Base-by-base conservation (phyloP, 2,113 vertebrate genomes). In the Sula dactylatra region DNA sequence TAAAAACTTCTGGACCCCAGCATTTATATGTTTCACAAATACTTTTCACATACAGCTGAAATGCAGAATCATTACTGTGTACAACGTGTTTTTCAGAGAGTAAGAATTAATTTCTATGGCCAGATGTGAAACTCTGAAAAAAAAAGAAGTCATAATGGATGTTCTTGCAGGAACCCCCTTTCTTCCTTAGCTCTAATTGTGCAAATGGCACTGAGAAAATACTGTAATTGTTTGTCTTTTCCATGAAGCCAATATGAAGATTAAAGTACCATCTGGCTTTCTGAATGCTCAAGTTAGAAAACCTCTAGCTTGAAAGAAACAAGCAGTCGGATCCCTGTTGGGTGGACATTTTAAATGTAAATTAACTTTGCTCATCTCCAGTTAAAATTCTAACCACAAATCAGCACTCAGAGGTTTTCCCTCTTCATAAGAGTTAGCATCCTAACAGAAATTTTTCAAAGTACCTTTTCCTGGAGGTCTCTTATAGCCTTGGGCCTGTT, bases 381-480 rank as follows among this genome's bases (percentile, higher is more conserved):
- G 65, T 97, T 95, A 94, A 96, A 97, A 87, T 94, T 95, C 80
- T 92, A 86, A 88, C 71, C 82, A 72, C 34, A 93, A 92, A 90
- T 94, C 82, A 85, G 56, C 42, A 55, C 72, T 90, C 59, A 21
- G 86, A 92, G 62, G 50, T 88, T 95, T 73, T 88, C 26, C 29
- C 20, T 55, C 40, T 88, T 79, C 11, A 3, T 64, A 69, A 67
- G 50, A 87, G 71, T 42, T 16, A 6, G 16, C 16, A 52, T 40
- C 50, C 72, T 66, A 91, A 80, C 44, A 91, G 55, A 91, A 64
- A 42, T 22, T 71, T 95, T 73, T 65, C 34, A 7, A 45, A 91
- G 10, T 67, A 40, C 7, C 12, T 82, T 90, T 81, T 86, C 11
- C 58, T 85, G 47, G 44, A 71, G 47, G 13, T 65, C 17, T 82